These are phyloP conservation scores for Paraescarpia echinospica DNA, from an alignment of 1,140 invertebrate species.

Conservation along the genomic window DNA sequence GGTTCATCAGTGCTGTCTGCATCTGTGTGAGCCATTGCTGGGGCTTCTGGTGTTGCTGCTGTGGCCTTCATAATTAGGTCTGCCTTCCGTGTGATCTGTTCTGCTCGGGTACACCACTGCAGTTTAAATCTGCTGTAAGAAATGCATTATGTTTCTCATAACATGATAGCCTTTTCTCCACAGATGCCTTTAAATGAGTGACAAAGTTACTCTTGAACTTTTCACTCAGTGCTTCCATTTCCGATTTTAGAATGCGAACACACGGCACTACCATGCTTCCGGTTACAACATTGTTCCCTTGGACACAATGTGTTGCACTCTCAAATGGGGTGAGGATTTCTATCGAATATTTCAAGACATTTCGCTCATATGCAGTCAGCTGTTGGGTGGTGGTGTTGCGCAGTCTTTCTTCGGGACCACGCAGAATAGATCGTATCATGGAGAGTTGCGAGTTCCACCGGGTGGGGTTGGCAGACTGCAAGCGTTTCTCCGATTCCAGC, in stretches of 20 bases:
- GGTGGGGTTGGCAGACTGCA: neutral
- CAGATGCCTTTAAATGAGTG: neutral
- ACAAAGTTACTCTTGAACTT: neutral
- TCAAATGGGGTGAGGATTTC: constrained; percentile 18
- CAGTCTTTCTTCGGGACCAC: constrained; percentile 8
- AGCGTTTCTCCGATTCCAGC: constrained; percentile 8
- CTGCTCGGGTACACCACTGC: neutral
- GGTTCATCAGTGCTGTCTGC: neutral
- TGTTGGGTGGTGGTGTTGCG: constrained; percentile 3
- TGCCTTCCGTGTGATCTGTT: neutral
- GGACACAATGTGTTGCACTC: constrained; percentile 8
- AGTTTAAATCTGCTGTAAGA: neutral
- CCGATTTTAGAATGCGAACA: constrained; percentile 36
- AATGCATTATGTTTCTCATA: constrained; percentile 6
- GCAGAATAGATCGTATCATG: constrained; percentile 11
- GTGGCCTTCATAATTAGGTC: neutral
- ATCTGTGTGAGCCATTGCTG: neutral
- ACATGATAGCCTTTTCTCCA: neutral
- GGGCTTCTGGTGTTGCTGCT: neutral
- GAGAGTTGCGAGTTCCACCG: neutral
- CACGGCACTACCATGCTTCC: constrained; percentile 31
- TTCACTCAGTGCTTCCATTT: constrained; percentile 10
- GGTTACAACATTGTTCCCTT: constrained; percentile 11
- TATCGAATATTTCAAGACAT: neutral
- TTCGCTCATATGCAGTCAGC: constrained; percentile 4